phyloP scores from a whole-genome alignment of 1,140 invertebrate species.

The Drosophila arizonae region DNA sequence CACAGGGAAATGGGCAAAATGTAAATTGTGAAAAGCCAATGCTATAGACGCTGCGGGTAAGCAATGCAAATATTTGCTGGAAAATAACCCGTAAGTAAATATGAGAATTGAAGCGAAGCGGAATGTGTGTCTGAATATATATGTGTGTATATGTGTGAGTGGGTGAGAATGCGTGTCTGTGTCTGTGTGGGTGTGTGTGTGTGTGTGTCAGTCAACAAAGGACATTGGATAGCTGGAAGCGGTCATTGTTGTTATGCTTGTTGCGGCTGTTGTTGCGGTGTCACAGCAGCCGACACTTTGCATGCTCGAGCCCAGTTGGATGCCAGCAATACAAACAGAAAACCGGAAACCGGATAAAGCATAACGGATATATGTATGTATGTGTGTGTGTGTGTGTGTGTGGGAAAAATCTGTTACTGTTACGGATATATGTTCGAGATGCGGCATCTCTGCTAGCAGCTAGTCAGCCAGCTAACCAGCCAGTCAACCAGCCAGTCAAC shows the following conservation, averaged over 20 bases:
- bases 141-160: constrained; percentile 16
- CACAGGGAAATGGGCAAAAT: constrained; percentile 10
- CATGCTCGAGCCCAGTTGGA: constrained; percentile 10
- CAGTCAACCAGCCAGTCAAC: background rate
- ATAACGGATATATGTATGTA: constrained; percentile 13
- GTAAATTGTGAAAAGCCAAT: constrained; percentile 47
- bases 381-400: background rate
- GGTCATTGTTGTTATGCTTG: constrained; percentile 38
- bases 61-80: constrained; percentile 62
- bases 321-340: background rate
- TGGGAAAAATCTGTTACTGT: constrained; percentile 20
- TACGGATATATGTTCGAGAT: constrained; percentile 45
- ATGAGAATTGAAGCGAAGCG: constrained; percentile 52
- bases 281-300: constrained; percentile 44
- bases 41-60: constrained; percentile 24
- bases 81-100: constrained; percentile 68
- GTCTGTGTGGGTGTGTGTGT: constrained; percentile 16
- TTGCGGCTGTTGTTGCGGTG: constrained; percentile 22
- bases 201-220: constrained; percentile 28
- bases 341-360: constrained; percentile 22
- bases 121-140: constrained; percentile 9
- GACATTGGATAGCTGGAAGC: constrained; percentile 26
- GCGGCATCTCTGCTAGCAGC: background rate
- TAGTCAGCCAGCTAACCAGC: background rate
- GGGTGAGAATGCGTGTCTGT: constrained; percentile 9